phyloP scores from a whole-genome alignment of 2,113 vertebrate genomes.

The Pterocles gutturalis region DNA sequence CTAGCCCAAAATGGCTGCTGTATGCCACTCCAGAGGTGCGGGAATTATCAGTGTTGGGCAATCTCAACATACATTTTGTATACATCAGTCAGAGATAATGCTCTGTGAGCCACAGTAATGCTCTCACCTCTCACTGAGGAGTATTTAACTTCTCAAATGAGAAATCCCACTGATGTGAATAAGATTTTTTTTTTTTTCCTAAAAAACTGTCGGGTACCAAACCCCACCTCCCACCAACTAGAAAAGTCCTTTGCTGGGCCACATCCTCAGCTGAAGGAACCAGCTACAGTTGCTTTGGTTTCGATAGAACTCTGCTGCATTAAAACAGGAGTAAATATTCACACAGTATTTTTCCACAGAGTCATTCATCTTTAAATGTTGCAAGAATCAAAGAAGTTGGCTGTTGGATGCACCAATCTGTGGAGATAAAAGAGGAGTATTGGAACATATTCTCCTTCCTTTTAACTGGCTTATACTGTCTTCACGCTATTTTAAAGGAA shows the following conservation, averaged over 20 bases:
- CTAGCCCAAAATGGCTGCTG: conserved; percentile 13
- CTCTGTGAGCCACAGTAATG: conserved; percentile 6
- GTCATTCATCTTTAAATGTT: neutral
- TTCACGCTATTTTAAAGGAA: neutral
- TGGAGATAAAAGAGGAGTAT: neutral
- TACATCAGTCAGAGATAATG: conserved; percentile 33
- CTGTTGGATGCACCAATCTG: neutral
- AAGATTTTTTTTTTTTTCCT: neutral
- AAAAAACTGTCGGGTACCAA: neutral
- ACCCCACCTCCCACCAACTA: neutral
- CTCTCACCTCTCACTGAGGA: conserved; percentile 27
- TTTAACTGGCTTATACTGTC: neutral
- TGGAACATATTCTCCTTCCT: neutral
- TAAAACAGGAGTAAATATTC: conserved; percentile 43
- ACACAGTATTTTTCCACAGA: neutral
- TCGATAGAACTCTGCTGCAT: neutral
- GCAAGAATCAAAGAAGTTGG: conserved; percentile 13
- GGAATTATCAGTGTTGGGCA: conserved; percentile 39
- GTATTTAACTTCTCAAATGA: conserved; percentile 33
- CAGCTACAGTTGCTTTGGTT: neutral
- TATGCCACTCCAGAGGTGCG: conserved; percentile 40
- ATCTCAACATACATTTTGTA: conserved; percentile 12
- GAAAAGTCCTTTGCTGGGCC: neutral
- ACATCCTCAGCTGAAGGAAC: neutral
- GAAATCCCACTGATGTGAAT: conserved; percentile 6